A percentile compares a stretch with the other conserved stretches of the same genome.
phyloP scores from a whole-genome alignment of 2,113 vertebrate species.

The Trematocara nigrifrons region DNA sequence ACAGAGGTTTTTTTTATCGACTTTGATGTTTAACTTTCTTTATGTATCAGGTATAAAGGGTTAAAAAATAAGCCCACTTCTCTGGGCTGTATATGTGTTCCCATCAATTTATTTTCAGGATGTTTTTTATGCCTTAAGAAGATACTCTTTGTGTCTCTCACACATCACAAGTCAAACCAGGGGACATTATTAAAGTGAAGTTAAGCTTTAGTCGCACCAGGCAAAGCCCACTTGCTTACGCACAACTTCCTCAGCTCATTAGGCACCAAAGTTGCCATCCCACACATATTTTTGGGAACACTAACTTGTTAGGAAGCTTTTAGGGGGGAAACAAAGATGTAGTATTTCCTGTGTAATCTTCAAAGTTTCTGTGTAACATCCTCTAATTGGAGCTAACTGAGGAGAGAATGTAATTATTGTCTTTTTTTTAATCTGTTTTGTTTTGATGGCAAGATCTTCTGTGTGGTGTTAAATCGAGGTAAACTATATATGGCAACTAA shows the following conservation, averaged over 20 bases:
- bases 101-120: neutral
- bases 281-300: neutral
- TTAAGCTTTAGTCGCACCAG: neutral
- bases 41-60: neutral
- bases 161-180: neutral
- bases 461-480: neutral
- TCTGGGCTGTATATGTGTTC: neutral
- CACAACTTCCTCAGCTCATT: slow-evolving; percentile 18
- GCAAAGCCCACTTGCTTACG: neutral
- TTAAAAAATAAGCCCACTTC: neutral
- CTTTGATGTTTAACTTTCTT: neutral
- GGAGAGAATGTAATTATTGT: neutral
- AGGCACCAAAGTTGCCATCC: neutral
- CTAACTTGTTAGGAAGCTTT: neutral
- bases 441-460: neutral
- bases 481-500: neutral
- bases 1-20: neutral
- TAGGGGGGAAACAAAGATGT: neutral
- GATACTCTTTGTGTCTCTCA: neutral
- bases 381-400: slow-evolving; percentile 16
- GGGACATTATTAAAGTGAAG: slow-evolving; percentile 11
- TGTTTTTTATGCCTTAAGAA: neutral
- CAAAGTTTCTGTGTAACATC: neutral
- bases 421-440: neutral
- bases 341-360: slow-evolving; percentile 21